Evolutionary conservation across 1,140 invertebrate genomes (phyloP).

Genomic region (Stegodyphus mimosarum): DNA sequence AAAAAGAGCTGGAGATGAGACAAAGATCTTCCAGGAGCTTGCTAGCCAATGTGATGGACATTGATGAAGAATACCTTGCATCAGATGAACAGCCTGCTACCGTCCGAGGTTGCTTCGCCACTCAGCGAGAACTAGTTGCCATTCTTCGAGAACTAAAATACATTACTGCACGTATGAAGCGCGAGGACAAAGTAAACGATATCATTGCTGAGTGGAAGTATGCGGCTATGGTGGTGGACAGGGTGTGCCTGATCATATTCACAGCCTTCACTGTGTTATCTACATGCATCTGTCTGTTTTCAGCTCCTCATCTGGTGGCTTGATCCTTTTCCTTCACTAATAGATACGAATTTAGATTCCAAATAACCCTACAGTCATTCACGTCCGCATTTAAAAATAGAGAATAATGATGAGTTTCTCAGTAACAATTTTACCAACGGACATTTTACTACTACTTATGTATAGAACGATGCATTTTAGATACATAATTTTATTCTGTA

Average conservation of each 20-base stretch:
- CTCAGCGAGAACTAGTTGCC: slow-evolving; percentile 88
- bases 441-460: too few relatives aligned
- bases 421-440: too few relatives aligned
- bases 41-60: slow-evolving; percentile 94
- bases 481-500: too few relatives aligned
- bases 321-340: slow-evolving; percentile 65
- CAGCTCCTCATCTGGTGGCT: slow-evolving; percentile 94
- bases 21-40: slow-evolving; percentile 93
- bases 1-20: slow-evolving; percentile 81
- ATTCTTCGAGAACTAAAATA: slow-evolving; percentile 96
- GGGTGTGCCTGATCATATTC: slow-evolving; percentile 98
- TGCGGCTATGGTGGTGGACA: slow-evolving; percentile 99
- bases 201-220: slow-evolving; percentile 98
- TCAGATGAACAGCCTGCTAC: slow-evolving; percentile 67
- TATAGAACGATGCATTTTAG: too few relatives aligned
- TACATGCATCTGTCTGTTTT: slow-evolving; percentile 94
- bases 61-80: slow-evolving; percentile 82
- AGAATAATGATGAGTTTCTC: too few relatives aligned
- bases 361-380: too few relatives aligned
- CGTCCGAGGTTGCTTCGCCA: slow-evolving; percentile 53
- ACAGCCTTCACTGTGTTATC: slow-evolving; percentile 97
- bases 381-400: too few relatives aligned
- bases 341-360: too few relatives aligned
- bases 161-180: slow-evolving; percentile 89
- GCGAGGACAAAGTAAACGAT: slow-evolving; percentile 87